phyloP scores from a whole-genome alignment of 2,113 vertebrate genomes.

The Hirundichthys speculiger region DNA sequence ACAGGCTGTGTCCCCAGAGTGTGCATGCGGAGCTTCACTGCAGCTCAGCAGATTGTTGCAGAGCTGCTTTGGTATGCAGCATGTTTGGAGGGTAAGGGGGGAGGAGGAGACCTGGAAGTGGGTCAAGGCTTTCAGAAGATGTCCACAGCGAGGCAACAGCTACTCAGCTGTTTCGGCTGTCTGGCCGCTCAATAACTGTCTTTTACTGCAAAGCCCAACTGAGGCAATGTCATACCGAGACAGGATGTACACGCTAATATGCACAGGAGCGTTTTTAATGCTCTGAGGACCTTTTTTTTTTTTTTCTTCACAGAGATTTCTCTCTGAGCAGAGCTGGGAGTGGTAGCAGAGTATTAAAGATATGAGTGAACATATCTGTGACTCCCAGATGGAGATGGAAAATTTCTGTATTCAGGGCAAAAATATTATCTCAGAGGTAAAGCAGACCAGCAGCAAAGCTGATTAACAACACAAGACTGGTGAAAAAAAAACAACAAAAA shows the following conservation, averaged over 20 bases:
- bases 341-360: conserved; percentile 34
- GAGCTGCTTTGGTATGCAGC: conserved; percentile 62
- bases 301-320: conserved; percentile 12
- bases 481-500: no score
- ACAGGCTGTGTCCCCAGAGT: conserved; percentile 38
- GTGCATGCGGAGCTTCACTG: conserved; percentile 33
- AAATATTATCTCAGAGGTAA: conserved; percentile 27
- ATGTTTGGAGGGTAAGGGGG: conserved; percentile 33
- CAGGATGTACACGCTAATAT: neutral
- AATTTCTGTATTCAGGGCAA: conserved; percentile 41
- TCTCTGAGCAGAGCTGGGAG: conserved; percentile 30
- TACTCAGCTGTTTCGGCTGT: conserved; percentile 47
- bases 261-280: neutral
- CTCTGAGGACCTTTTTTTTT: conserved; percentile 23
- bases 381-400: conserved; percentile 17
- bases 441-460: conserved; percentile 9
- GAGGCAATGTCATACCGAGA: conserved; percentile 48
- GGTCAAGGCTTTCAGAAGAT: conserved; percentile 73
- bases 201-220: conserved; percentile 27
- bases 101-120: conserved; percentile 57
- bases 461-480: conserved; percentile 3
- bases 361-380: conserved; percentile 51
- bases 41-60: conserved; percentile 55
- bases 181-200: conserved; percentile 28
- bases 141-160: conserved; percentile 41